Conservation (phyloP, 2,888 invertebrate genomes). For the Cremastinae sp. region DNA sequence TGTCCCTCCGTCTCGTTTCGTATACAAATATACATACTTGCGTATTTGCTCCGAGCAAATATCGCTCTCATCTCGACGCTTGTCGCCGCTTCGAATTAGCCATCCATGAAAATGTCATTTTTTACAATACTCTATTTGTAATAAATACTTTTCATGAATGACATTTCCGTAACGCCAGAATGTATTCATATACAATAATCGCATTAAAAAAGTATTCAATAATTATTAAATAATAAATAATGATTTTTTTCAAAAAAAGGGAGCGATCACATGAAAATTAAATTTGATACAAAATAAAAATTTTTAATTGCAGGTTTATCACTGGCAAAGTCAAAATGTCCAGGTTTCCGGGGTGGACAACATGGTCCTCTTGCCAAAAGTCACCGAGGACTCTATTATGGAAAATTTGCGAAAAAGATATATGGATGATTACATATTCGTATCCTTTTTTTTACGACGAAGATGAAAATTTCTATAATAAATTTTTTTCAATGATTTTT, state of each 20-base stretch:
- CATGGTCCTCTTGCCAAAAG: slow-evolving; percentile 85
- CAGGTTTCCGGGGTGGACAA: slow-evolving; percentile 87
- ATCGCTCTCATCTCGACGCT: slow-evolving; percentile 36
- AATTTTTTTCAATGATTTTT: no score
- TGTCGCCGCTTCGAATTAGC: slow-evolving; percentile 32
- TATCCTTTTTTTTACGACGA: slow-evolving; percentile 83
- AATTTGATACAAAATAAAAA: not conserved
- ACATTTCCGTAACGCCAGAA: no score
- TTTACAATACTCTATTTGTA: slow-evolving; percentile 7
- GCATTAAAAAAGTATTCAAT: no score
- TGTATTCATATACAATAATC: no score
- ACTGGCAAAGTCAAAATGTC: slow-evolving; percentile 87
- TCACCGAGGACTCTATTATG: slow-evolving; percentile 84
- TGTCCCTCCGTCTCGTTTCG: slow-evolving; percentile 13
- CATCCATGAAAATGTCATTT: slow-evolving; percentile 48
- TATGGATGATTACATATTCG: slow-evolving; percentile 86
- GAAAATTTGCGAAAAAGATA: slow-evolving; percentile 86
- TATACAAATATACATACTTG: not conserved
- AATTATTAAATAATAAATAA: no score
- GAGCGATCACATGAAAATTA: no score
- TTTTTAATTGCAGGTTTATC: slow-evolving; percentile 82
- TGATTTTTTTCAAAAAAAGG: no score
- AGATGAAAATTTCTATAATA: not conserved
- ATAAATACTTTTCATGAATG: no score
- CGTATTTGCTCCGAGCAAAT: slow-evolving; percentile 6